These are phyloP conservation scores for Stegastes partitus DNA, from an alignment of 2,113 vertebrate genomes.

Conservation along the genomic window DNA sequence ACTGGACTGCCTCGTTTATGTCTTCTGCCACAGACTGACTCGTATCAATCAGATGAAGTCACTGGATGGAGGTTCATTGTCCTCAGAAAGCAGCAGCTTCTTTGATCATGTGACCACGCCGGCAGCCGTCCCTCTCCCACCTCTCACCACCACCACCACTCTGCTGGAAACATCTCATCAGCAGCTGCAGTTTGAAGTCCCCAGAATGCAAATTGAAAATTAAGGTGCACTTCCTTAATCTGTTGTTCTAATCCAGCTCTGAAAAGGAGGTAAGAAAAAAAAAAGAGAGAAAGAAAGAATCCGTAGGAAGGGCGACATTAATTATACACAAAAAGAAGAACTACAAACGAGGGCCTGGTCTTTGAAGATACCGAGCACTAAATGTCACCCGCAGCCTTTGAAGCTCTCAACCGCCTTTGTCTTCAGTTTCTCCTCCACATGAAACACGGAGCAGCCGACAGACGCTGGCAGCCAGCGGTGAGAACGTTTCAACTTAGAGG, in stretches of 20 bases:
- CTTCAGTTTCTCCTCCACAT: slow-evolving; percentile 65
- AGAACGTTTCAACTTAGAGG: slow-evolving; percentile 57
- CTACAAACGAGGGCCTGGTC: slow-evolving; percentile 85
- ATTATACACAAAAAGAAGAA: slow-evolving; percentile 85
- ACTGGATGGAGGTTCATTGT: neutral
- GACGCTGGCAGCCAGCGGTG: slow-evolving; percentile 23
- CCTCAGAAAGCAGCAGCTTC: neutral
- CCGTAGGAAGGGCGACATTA: slow-evolving; percentile 75
- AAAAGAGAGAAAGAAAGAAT: slow-evolving; percentile 24
- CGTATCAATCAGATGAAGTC: too few relatives aligned
- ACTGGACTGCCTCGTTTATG: too few relatives aligned
- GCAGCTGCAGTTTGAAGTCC: slow-evolving; percentile 41
- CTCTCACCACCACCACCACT: neutral
- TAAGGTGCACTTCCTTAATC: slow-evolving; percentile 70
- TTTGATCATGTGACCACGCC: slow-evolving; percentile 25
- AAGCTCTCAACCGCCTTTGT: slow-evolving; percentile 74
- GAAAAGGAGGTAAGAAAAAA: slow-evolving; percentile 18
- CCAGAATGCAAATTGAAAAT: slow-evolving; percentile 70
- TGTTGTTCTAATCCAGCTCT: slow-evolving; percentile 67
- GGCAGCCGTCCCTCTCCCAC: neutral
- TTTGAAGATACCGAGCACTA: slow-evolving; percentile 86
- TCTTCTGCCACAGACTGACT: too few relatives aligned
- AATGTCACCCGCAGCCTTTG: slow-evolving; percentile 80
- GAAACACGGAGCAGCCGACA: slow-evolving; percentile 43
- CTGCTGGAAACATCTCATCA: slow-evolving; percentile 7